Conservation (phyloP, 1,140 invertebrate genomes). For the Temnothorax curvispinosus region DNA sequence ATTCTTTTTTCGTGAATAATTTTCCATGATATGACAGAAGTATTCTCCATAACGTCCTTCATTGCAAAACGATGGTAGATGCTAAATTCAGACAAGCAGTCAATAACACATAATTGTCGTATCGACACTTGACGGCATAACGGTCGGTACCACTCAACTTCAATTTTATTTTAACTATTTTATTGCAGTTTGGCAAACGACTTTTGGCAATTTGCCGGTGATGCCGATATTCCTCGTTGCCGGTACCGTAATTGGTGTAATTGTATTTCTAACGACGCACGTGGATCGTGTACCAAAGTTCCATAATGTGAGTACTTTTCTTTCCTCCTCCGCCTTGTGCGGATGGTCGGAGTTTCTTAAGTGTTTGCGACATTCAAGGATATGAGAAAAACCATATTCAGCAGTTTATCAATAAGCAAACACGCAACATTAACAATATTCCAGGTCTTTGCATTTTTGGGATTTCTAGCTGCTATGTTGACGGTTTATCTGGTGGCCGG, state of each 20-base stretch:
- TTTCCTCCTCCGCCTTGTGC: neutral
- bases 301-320: constrained; percentile 79
- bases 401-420: neutral
- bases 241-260: constrained; percentile 65
- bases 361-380: neutral
- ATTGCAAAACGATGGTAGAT: neutral
- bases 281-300: constrained; percentile 75
- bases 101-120: neutral
- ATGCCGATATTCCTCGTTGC: constrained; percentile 67
- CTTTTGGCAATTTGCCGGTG: constrained; percentile 75
- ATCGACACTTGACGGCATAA: constrained; percentile 11
- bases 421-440: constrained; percentile 51
- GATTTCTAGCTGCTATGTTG: constrained; percentile 88
- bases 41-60: neutral
- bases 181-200: constrained; percentile 76
- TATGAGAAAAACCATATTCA: neutral
- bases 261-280: constrained; percentile 77
- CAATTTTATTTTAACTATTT: constrained; percentile 65
- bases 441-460: constrained; percentile 88
- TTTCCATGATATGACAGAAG: neutral
- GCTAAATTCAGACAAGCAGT: neutral
- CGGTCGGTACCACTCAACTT: constrained; percentile 26
- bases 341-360: neutral
- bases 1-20: neutral
- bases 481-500: constrained; percentile 90